Evolutionary conservation across 2,888 invertebrate genomes (phyloP), one percentile per base, ranked within the genome.

Genomic region (Dioctria rufipes): DNA sequence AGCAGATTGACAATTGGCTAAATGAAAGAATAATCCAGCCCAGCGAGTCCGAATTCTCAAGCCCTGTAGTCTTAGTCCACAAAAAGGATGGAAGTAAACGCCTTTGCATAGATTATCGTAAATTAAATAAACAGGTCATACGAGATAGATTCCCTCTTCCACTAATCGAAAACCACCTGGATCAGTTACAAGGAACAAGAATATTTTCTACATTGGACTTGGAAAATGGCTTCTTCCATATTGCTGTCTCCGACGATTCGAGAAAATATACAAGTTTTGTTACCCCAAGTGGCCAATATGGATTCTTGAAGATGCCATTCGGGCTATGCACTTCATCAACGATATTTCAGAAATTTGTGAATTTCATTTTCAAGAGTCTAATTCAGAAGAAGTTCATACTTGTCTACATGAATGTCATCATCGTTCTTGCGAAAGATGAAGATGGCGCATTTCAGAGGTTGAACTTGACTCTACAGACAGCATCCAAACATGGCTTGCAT

Each of bases 351-450:
- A 49, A 51, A 54, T 71, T 11, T 49, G 49, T 54, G 3, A 71
- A 71, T 37, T 5, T 8, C 3, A 8, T 49, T 3, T 71, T 71
- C 25, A 2, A 37, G 8, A 5, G n/a, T 13, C 8, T 54, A 51
- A 5, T 71, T 9, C 49, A 60, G 9, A n/a, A 40, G 8, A 43
- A 58, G 9, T 42, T 54, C 13, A 8, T 83, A 5, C 43, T 84
- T n/a, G 80, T 82, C 3, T 83, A 83, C 37, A 61, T 84, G 3
- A 83, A 84, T 73, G 83, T 83, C 37, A 42, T 84, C 0, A 81
- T 84, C 3, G 82, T 85, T 5, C 81, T 83, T 5, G 80, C 82
- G 0, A 37, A 63, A 4, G 46, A 81, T n/a, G 82, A 83, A 58
- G 69, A 83, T 6, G 80, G 82, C 9, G 82, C 81, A 4, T 3